Evolutionary conservation across 2,888 invertebrate species (phyloP), one percentile per base, ranked within the genome.

Genomic region (Spodoptera picta): DNA sequence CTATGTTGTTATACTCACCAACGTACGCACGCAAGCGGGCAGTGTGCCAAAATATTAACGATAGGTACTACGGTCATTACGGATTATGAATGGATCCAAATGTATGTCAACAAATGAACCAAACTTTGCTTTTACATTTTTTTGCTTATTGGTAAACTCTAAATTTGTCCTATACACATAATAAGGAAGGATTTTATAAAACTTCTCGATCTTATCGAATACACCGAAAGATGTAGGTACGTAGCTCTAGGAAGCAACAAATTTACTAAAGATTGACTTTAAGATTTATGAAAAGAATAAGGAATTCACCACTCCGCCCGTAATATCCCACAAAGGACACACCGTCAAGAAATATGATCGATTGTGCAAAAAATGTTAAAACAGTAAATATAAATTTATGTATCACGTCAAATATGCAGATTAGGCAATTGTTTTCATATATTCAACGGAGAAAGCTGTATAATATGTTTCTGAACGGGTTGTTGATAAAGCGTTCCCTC

Each of bases 201-300:
- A 64, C 64, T 62, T 61, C 60, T 66, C 7, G 65, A 14, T 62
- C 62, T 59, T 51, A 47, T 41, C 47, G 50, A 71, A 69, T 64
- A 64, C 14, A 46, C 52, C 47, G 42, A 52, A 54, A 69, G 65
- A 57, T 56, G 52, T 68, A 73, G 56, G 65, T 73, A 77, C 64
- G 36, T 36, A 57, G 57, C 61, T 55, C 60, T 70, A 67, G 70
- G 72, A 72, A 77, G 74, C 61, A 69, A 68, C 75, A 79, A 70
- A 76, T 79, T 79, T 68, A 70, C 69, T n/a, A n/a, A n/a, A n/a
- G n/a, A n/a, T n/a, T n/a, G n/a, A n/a, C n/a, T n/a, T n/a, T n/a
- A n/a, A n/a, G 70, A 79, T 79, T 79, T 79, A 79, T 75, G 67
- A 79, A 73, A 75, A 73, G 71, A 73, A 73, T 66, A 69, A 71